Conservation (phyloP, 1,140 invertebrate genomes). For the Cataglyphis hispanica region DNA sequence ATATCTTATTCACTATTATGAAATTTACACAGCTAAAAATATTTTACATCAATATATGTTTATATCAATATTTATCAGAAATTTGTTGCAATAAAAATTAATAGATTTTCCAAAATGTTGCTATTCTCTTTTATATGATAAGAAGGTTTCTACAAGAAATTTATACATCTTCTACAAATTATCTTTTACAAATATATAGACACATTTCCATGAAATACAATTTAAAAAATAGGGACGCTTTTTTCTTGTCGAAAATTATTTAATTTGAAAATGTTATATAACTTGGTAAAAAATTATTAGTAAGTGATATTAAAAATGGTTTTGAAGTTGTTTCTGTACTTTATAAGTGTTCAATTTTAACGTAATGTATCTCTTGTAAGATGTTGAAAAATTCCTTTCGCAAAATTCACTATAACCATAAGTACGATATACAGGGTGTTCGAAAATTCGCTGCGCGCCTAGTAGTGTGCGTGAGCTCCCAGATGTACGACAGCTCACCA, state of each 20-base stretch:
- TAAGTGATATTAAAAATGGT: too few relatives aligned
- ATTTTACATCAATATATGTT: conserved; percentile 14
- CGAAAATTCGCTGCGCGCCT: too few relatives aligned
- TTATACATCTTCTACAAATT: conserved; percentile 43
- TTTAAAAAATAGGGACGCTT: neutral
- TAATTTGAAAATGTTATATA: too few relatives aligned
- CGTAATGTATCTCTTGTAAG: too few relatives aligned
- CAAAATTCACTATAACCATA: too few relatives aligned
- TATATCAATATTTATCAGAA: conserved; percentile 32
- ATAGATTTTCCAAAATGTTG: conserved; percentile 16
- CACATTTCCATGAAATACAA: conserved; percentile 3
- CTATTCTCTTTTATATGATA: neutral
- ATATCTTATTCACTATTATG: conserved; percentile 22
- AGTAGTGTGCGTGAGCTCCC: too few relatives aligned
- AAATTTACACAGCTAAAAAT: conserved; percentile 18
- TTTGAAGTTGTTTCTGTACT: too few relatives aligned
- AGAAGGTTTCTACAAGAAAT: conserved; percentile 3
- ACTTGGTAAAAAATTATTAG: too few relatives aligned
- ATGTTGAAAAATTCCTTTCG: too few relatives aligned
- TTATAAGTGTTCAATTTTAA: too few relatives aligned
- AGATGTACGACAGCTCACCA: too few relatives aligned
- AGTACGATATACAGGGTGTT: too few relatives aligned
- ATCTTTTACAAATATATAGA: conserved; percentile 49
- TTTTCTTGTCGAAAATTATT: neutral
- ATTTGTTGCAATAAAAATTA: conserved; percentile 33